Conservation (phyloP, 2,797 vertebrate genomes). For the Anabas testudineus region DNA sequence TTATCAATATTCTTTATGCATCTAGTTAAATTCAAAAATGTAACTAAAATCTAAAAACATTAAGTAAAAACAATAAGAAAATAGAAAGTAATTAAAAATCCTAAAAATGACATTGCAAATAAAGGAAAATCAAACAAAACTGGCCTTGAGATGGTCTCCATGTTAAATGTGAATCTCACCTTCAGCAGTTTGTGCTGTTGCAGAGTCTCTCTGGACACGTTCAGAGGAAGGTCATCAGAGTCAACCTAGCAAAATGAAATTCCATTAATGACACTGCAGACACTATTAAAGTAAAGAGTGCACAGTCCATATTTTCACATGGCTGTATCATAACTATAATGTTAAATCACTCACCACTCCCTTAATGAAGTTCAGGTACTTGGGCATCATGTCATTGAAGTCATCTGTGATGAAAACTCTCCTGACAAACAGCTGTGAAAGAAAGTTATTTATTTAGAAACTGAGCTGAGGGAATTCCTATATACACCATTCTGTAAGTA, state of each 20-base stretch:
- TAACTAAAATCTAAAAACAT: no score
- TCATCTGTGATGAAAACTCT: conserved; percentile 99
- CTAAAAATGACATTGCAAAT: background rate
- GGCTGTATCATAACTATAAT: background rate
- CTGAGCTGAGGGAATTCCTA: background rate
- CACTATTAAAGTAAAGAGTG: background rate
- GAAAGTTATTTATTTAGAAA: background rate
- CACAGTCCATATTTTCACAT: background rate
- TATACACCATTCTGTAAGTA: background rate
- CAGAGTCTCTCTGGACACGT: conserved; percentile 98
- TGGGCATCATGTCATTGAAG: conserved; percentile 99
- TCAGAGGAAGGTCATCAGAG: conserved; percentile 97
- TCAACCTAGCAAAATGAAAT: conserved; percentile 87
- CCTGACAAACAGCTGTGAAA: conserved; percentile 82
- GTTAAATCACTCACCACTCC: conserved; percentile 92
- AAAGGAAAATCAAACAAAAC: background rate
- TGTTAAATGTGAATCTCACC: conserved; percentile 77
- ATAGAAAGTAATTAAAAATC: no score
- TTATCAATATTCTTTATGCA: background rate
- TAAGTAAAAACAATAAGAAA: no score
- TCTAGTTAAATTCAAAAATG: background rate
- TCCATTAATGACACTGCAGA: conserved; percentile 16
- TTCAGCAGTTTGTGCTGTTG: conserved; percentile 98
- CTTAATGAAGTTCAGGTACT: conserved; percentile 97
- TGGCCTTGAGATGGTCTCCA: background rate